Evolutionary conservation across 2,888 invertebrate species (phyloP).

Genomic region (Odontocolon sp.): DNA sequence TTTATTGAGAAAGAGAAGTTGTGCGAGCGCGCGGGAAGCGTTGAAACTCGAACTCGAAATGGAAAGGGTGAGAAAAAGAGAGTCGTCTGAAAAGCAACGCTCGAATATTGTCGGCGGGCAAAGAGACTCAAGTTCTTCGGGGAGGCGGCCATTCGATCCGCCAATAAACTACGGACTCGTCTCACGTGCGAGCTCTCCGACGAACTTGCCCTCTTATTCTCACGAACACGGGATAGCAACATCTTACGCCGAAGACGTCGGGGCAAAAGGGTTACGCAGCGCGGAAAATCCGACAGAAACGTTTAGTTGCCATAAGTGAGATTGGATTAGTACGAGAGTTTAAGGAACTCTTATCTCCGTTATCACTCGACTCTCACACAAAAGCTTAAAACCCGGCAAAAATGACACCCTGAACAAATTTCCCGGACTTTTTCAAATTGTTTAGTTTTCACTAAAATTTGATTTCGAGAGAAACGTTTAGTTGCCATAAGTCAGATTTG

Average conservation of each 20-base stretch:
- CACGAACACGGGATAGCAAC: constrained; percentile 15
- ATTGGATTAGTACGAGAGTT: background rate
- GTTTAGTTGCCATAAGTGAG: background rate
- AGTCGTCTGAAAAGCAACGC: background rate
- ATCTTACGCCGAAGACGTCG: constrained; percentile 15
- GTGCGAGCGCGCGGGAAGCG: background rate
- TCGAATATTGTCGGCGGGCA: constrained; percentile 45
- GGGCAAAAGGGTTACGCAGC: constrained; percentile 38
- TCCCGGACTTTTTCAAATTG: too few species aligned
- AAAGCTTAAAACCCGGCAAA: too few species aligned
- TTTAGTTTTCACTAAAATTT: too few species aligned
- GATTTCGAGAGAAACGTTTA: too few species aligned
- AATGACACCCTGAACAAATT: too few species aligned
- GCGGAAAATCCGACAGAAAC: constrained; percentile 40
- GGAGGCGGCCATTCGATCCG: constrained; percentile 74
- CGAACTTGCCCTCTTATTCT: constrained; percentile 22
- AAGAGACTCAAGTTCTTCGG: constrained; percentile 63
- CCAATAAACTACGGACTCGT: constrained; percentile 73
- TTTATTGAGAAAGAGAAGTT: constrained; percentile 63
- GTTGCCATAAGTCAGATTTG: too few species aligned
- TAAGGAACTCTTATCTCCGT: too few species aligned
- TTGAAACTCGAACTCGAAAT: too few species aligned
- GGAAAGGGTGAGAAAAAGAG: background rate
- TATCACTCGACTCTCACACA: too few species aligned
- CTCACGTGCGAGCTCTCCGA: constrained; percentile 61